phyloP scores from a whole-genome alignment of 2,888 invertebrate species.

The Antitype chi region DNA sequence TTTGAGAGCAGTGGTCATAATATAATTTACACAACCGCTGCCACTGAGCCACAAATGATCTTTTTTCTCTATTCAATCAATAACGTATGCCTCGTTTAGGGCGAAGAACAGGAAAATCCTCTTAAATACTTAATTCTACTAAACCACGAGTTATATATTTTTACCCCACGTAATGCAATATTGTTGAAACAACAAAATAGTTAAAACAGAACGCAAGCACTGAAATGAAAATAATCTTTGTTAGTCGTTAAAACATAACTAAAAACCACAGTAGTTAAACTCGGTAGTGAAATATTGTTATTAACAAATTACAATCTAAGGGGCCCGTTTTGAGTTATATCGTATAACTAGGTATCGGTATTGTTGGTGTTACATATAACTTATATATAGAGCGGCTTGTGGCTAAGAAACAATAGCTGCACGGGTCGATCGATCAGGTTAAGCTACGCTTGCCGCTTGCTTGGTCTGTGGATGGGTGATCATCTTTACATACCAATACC shows the following conservation, averaged over 20 bases:
- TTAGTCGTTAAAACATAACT: constrained; percentile 55
- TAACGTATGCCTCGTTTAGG: not conserved
- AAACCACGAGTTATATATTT: constrained; percentile 15
- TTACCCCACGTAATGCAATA: constrained; percentile 33
- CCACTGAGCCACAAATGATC: too few relatives aligned
- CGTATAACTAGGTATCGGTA: too few relatives aligned
- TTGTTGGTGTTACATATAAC: too few relatives aligned
- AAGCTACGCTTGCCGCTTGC: too few relatives aligned
- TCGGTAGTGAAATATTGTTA: constrained; percentile 60
- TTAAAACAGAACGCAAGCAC: constrained; percentile 39
- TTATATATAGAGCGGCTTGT: too few relatives aligned
- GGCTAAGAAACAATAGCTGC: too few relatives aligned
- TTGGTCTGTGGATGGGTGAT: too few relatives aligned
- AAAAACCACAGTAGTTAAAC: constrained; percentile 55
- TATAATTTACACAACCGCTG: too few relatives aligned
- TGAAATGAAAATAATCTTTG: constrained; percentile 55
- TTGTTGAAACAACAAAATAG: constrained; percentile 43
- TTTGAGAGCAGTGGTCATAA: too few relatives aligned
- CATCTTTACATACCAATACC: too few relatives aligned
- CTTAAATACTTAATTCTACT: not conserved
- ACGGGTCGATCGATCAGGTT: too few relatives aligned
- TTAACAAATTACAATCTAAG: constrained; percentile 50
- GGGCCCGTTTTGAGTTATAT: constrained; percentile 12
- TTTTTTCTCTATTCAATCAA: not conserved
- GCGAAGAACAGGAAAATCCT: not conserved